These are phyloP conservation scores for Oxystoma pomonae DNA, from an alignment of 2,888 invertebrate genomes.

Conservation along the genomic window DNA sequence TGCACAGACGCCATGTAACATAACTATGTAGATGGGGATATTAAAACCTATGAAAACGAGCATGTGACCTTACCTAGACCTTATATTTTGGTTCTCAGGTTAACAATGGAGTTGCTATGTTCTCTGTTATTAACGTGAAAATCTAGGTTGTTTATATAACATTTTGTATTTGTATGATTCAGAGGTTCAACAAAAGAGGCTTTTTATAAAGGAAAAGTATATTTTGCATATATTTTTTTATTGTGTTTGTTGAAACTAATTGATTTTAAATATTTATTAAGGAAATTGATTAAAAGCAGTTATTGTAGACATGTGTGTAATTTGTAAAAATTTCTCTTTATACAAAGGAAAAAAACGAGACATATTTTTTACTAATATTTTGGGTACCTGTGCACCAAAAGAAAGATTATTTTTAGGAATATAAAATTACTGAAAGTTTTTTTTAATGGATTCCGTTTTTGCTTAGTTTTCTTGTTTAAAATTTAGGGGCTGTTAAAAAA, in stretches of 20 bases:
- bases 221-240: slow-evolving; percentile 16
- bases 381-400: no score
- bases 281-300: background rate
- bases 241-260: slow-evolving; percentile 15
- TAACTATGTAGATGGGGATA: background rate
- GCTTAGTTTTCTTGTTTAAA: no score
- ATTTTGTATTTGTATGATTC: slow-evolving; percentile 16
- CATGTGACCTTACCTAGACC: background rate
- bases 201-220: slow-evolving; percentile 13
- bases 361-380: no score
- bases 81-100: slow-evolving; percentile 11
- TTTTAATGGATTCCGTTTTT: no score
- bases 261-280: slow-evolving; percentile 1
- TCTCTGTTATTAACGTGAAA: slow-evolving; percentile 5
- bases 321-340: background rate
- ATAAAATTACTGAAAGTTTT: no score
- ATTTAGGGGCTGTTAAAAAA: no score
- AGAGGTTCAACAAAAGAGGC: slow-evolving; percentile 17
- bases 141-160: slow-evolving; percentile 24
- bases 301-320: background rate
- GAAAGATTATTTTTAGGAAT: no score
- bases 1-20: background rate
- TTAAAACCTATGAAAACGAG: background rate
- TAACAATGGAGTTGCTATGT: slow-evolving; percentile 12
- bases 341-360: no score